A percentile compares a stretch with the other conserved stretches of the same genome.
Evolutionary conservation across 2,797 vertebrate species (phyloP).

Genomic region (Lutjanus campechanus): DNA sequence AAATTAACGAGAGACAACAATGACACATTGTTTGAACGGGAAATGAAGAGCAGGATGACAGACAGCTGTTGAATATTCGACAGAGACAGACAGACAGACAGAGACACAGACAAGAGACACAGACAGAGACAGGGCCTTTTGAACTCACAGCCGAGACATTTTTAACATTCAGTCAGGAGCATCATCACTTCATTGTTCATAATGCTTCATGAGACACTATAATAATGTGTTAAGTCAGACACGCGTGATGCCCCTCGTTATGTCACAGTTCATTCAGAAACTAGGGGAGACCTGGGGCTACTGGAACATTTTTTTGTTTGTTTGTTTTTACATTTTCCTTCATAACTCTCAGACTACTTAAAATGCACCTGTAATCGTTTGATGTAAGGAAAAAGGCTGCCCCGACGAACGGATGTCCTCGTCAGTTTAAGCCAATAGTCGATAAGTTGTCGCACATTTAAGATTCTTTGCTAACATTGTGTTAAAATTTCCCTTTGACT

Average conservation of each 20-base stretch:
- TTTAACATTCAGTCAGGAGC: background rate
- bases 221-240: constrained; percentile 35
- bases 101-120: constrained; percentile 1
- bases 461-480: no score
- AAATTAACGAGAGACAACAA: constrained; percentile 31
- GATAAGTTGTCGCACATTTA: no score
- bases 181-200: constrained; percentile 1
- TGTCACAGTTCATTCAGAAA: constrained; percentile 68
- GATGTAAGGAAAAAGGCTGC: no score
- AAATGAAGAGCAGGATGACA: constrained; percentile 59
- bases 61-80: constrained; percentile 72
- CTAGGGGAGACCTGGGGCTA: background rate
- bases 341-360: no score
- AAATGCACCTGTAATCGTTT: no score
- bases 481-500: no score
- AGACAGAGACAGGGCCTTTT: constrained; percentile 2
- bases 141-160: constrained; percentile 26
- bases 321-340: no score
- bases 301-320: no score
- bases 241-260: constrained; percentile 21
- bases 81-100: no score
- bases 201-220: background rate
- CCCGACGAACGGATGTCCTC: no score
- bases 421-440: no score
- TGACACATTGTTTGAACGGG: constrained; percentile 29